Base-by-base conservation (phyloP, 1,140 invertebrate genomes). In the roundworm (Caenorhabditis elegans) region DNA sequence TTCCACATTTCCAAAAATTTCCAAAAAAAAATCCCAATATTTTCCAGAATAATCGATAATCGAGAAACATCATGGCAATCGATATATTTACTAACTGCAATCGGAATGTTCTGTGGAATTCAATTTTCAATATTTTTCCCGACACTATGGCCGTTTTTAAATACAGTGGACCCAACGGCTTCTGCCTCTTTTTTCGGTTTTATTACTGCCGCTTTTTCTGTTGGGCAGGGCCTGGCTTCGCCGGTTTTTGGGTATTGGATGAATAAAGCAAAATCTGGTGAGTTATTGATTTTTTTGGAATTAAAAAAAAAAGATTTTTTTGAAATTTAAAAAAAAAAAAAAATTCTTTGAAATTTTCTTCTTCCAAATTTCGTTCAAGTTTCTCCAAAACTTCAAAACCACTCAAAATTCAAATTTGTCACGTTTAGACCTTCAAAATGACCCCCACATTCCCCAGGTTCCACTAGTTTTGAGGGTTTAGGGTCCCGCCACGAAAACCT, bases 101-200 rank as follows among this genome's bases (percentile, higher is more conserved):
- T 79, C 19, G 43, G 78, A 34, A 49, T 79, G 43, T 79, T 79
- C 31, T 79, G 78, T 31, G 78, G 78, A 79, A 43, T 79, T 46
- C 78, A 79, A 47, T 79, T 79, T 28, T 79, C 78, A 1, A 79
- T 79, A 36, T 79, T 79, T 28, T 79, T 79, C 55, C 78, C 78
- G 11, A 79, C 78, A 5, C 24, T 79, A 26, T 79, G 78, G 78
- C 78, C 78, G 10, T 79, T 79, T 34, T 34, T 79, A 13, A 79
- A 79, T 70, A 60, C 51, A 15, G 78, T 79, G 1, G 78, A 79
- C 26, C 78, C 78, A 11, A 65, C 78, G 36, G 78, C 78, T 2
- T 65, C 51, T 3, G 78, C 51, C 17, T 60, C 78, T 5, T 79
- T 79, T 65, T 79, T 79, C 17, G 78, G 78, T 13, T 79, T 79